Evolutionary conservation across 2,797 vertebrate species (phyloP), one percentile per base, ranked within the genome.

Genomic region (Acanthis flammea): DNA sequence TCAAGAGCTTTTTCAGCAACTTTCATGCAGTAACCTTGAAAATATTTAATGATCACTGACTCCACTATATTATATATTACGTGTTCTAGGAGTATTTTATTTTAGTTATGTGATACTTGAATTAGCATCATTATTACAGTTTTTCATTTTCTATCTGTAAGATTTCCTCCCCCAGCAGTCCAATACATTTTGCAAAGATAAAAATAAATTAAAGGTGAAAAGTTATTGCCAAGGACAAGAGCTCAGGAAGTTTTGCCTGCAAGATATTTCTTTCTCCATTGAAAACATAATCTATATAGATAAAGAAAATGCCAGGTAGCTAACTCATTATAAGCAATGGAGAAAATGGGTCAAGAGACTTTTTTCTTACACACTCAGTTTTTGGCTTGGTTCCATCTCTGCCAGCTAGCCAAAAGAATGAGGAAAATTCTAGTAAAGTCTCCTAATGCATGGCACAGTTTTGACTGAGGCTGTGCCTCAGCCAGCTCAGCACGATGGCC

Each of bases 191-290:
- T 89, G 53, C 31, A 85, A 86, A 48, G 91, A 91, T 73, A 87
- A 87, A 94, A 96, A 91, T 92, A 83, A 92, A 94, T 92, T 92
- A 82, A 94, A 95, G 86, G 84, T 92, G 89, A 95, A 91, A 78
- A 95, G 61, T 89, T 96, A 94, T 71, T 76, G 81, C 53, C 78
- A 80, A 95, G 94, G 94, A 89, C 86, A 91, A 87, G 74, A 73
- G 41, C 88, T 89, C 11, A 2, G 2, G 1, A 71, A 94, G 57
- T 92, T 87, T 67, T 89, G 81, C 78, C 63, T 91, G 21, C n/a
- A 31, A 67, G 12, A 45, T 91, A 85, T 48, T 91, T 90, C 81
- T 89, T 94, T 79, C 61, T 71, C 63, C 55, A 73, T 5, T 41
- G 25, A 68, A 91, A 95, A 81, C 5, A 50, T 65, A 71, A 78